Evolutionary conservation across 2,888 invertebrate species (phyloP), one percentile per base, ranked within the genome.

Genomic region (Sinopyrophorus schimmeli): DNA sequence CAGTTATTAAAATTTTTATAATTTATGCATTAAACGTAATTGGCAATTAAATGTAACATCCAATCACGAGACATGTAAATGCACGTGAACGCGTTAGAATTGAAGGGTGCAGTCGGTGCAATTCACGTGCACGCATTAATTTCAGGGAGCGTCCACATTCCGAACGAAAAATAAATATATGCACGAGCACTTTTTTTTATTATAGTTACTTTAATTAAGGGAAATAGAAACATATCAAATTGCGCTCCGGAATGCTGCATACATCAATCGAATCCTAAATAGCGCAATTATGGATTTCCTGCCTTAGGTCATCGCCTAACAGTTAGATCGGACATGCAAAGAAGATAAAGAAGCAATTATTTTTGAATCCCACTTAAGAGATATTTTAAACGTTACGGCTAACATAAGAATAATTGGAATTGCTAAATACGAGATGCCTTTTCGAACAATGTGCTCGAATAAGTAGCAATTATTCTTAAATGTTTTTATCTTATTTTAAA

Each of bases 311-410:
- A 32, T n/a, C n/a, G n/a, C 32, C 18, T 18, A 32, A 32, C 32
- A 32, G 32, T 32, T 20, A 20, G 32, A 32, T 32, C 32, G 32
- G 18, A 32, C 32, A 32, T 14, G 32, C 11, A 11, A 20, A 32
- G 3, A n/a, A 21, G 32, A 32, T 32, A 32, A 32, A 32, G 32
- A 32, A 32, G 32, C 32, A 32, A 32, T 32, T 32, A 32, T 32
- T 32, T 18, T 11, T 31, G 10, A 18, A 31, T 32, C 32, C 11
- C 20, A 27, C 28, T 18, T 9, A 9, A 21, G 32, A 20, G 20
- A 10, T 32, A 18, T 32, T 32, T 31, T 17, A 17, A 31, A 32
- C 18, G 32, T 32, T 32, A 20, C 18, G 32, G 32, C 20, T 32
- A 17, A 17, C n/a, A n/a, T n/a, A n/a, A 15, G 9, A 32, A n/a